These are phyloP conservation scores for Sarcophaga bullata DNA, from an alignment of 1,140 invertebrate genomes.

Conservation along the genomic window DNA sequence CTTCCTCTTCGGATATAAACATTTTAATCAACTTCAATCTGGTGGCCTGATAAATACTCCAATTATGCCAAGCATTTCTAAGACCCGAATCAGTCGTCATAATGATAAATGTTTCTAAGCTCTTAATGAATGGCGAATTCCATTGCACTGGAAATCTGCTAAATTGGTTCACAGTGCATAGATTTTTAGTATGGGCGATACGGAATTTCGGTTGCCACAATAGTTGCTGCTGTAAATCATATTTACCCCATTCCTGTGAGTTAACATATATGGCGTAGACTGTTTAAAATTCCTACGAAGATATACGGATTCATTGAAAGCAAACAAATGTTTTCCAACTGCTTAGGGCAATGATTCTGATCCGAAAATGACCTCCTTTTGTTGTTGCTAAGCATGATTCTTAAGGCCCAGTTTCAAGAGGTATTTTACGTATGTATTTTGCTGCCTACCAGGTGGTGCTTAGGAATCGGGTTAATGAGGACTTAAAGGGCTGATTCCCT, in stretches of 20 bases:
- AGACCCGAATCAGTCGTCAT: constrained; percentile 7
- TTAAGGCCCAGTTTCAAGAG: neutral
- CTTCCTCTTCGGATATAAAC: neutral
- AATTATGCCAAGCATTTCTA: neutral
- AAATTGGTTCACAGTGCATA: constrained; percentile 10
- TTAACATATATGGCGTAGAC: no score
- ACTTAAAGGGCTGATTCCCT: no score
- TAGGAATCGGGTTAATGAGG: constrained; percentile 2
- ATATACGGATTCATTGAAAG: neutral
- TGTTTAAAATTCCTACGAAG: neutral
- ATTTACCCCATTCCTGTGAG: constrained; percentile 9
- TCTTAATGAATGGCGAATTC: constrained; percentile 29
- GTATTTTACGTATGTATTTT: neutral
- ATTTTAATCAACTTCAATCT: neutral
- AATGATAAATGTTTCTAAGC: neutral
- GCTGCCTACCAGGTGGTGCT: constrained; percentile 35
- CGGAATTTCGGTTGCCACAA: constrained; percentile 33
- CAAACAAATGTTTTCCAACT: neutral
- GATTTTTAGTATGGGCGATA: neutral
- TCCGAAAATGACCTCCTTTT: constrained; percentile 29
- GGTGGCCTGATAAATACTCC: constrained; percentile 33
- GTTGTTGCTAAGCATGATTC: constrained; percentile 23
- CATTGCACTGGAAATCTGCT: constrained; percentile 32
- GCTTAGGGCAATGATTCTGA: neutral
- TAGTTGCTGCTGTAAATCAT: neutral